Conservation (phyloP, 2,888 invertebrate genomes). For the Epinotia ramella region DNA sequence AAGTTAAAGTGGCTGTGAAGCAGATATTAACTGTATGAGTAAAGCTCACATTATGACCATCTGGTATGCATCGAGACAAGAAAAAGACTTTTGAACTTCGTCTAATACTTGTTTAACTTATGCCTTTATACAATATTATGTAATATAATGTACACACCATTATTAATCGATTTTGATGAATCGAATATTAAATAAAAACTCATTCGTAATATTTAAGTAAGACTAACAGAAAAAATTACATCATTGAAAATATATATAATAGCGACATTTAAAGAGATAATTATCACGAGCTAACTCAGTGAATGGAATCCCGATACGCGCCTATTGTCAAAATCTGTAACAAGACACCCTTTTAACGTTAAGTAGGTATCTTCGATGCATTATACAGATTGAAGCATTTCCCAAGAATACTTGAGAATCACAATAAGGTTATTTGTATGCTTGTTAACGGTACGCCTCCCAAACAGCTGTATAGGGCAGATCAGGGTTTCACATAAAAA, state of each 20-base stretch:
- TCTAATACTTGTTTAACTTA: background rate
- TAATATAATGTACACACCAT: background rate
- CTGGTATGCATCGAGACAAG: constrained; percentile 36
- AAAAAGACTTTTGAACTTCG: constrained; percentile 6
- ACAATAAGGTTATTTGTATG: constrained; percentile 68
- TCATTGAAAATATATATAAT: constrained; percentile 2
- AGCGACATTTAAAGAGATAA: constrained; percentile 15
- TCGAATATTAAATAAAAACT: too few species aligned
- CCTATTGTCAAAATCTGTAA: constrained; percentile 39
- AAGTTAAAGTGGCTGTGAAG: constrained; percentile 44
- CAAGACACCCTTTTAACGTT: constrained; percentile 44
- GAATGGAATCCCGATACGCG: constrained; percentile 24
- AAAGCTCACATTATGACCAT: constrained; percentile 32
- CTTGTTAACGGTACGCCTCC: constrained; percentile 76
- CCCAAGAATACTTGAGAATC: constrained; percentile 58
- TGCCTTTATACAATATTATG: too few species aligned
- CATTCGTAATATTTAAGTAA: too few species aligned
- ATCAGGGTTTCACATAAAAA: constrained; percentile 62
- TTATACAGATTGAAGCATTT: constrained; percentile 46
- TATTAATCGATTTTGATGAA: too few species aligned
- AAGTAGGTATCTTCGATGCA: constrained; percentile 41
- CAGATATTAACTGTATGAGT: constrained; percentile 38
- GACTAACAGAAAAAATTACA: background rate
- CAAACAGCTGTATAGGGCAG: constrained; percentile 73
- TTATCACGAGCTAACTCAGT: constrained; percentile 17